Evolutionary conservation across 2,888 invertebrate species (phyloP).

Genomic region (Latheticus oryzae): DNA sequence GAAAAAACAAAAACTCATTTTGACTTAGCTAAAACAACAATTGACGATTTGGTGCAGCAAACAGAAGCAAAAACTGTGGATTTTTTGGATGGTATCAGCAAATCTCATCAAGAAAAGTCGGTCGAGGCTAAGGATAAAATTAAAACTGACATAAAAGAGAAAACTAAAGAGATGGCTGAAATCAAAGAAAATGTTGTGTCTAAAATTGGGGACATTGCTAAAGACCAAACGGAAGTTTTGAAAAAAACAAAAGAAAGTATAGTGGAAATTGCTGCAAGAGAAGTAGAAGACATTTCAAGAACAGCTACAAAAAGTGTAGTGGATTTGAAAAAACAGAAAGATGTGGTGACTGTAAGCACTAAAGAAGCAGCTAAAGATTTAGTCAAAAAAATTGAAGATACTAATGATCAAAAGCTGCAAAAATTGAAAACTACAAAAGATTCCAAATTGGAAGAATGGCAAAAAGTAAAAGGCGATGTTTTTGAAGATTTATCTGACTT

Average conservation of each 20-base stretch:
- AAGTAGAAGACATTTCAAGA: neutral
- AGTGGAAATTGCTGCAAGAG: neutral
- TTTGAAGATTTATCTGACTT: slow-evolving; percentile 4
- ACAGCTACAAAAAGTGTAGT: neutral
- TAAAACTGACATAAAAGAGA: neutral
- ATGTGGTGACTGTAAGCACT: neutral
- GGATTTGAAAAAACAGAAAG: slow-evolving; percentile 1
- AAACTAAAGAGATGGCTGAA: slow-evolving; percentile 1
- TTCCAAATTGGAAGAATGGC: neutral
- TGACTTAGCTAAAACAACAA: neutral
- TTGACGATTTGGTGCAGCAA: neutral
- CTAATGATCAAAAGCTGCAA: neutral
- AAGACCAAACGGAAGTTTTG: neutral
- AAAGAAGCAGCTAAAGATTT: slow-evolving; percentile 3
- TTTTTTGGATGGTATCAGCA: too few species aligned
- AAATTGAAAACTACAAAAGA: slow-evolving; percentile 5
- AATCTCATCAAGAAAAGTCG: too few species aligned
- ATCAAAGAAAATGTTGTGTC: slow-evolving; percentile 12
- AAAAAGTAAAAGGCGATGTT: neutral
- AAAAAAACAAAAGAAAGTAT: neutral
- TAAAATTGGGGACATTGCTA: neutral
- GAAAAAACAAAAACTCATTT: too few species aligned
- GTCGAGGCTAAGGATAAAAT: too few species aligned
- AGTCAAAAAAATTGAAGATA: too few species aligned
- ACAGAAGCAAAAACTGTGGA: too few species aligned